phyloP scores from a whole-genome alignment of 2,113 vertebrate species.

The Tauraco erythrolophus region DNA sequence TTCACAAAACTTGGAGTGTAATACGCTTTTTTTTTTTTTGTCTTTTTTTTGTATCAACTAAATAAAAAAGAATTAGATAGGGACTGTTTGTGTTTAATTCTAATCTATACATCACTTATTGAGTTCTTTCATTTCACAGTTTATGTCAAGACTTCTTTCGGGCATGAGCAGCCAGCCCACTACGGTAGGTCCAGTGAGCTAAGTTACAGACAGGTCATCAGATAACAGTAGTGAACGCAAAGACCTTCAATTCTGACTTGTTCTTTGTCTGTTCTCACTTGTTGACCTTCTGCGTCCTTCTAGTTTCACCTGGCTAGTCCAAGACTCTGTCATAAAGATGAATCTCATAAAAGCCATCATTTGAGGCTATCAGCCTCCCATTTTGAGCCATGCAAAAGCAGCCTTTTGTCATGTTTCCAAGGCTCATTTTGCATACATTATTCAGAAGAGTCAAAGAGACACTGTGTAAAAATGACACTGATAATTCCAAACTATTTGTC shows the following conservation, averaged over 20 bases:
- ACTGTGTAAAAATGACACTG: background rate
- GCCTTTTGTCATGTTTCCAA: background rate
- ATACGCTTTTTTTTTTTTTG: rapidly evolving
- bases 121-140: background rate
- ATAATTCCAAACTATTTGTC: background rate
- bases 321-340: background rate
- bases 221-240: background rate
- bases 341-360: background rate
- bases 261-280: background rate
- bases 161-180: background rate
- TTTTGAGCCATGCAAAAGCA: background rate
- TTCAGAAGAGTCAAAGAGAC: background rate
- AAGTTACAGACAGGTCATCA: background rate
- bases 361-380: background rate
- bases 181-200: background rate
- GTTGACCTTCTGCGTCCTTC: background rate
- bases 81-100: background rate
- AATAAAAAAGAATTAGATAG: background rate
- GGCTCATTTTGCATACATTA: background rate
- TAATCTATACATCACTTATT: background rate
- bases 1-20: background rate
- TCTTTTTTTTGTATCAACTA: background rate
- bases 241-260: background rate
- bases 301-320: background rate
- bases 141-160: background rate